These are phyloP conservation scores for Poeciliopsis turneri DNA, from an alignment of 2,797 vertebrate species.

Conservation along the genomic window DNA sequence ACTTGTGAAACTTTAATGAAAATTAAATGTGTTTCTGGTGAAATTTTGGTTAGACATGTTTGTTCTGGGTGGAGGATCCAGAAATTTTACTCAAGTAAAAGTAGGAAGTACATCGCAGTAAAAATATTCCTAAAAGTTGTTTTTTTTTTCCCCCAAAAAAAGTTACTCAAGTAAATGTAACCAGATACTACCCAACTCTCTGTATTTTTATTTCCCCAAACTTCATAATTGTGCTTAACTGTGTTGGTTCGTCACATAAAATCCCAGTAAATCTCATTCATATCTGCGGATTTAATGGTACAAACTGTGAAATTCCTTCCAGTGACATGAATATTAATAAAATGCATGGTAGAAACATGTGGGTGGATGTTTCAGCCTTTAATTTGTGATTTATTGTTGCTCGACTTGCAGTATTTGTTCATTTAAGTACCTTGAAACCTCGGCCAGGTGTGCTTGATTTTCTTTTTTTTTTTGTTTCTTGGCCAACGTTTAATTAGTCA, in stretches of 20 bases:
- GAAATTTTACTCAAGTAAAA: too few relatives aligned
- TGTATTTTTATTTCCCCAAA: not conserved
- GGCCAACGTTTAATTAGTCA: not conserved
- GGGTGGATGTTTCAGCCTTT: not conserved
- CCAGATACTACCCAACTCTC: too few relatives aligned
- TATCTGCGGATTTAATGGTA: not conserved
- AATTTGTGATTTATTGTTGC: not conserved
- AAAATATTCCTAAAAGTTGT: too few relatives aligned
- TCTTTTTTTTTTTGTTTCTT: not conserved
- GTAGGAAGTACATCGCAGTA: too few relatives aligned
- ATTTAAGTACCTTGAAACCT: not conserved
- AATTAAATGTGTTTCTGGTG: too few relatives aligned
- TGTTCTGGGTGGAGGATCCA: too few relatives aligned
- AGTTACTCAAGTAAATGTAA: too few relatives aligned
- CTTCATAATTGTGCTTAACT: not conserved
- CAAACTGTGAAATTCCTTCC: not conserved
- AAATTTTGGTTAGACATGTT: too few relatives aligned
- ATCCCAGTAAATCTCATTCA: not conserved
- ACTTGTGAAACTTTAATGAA: too few relatives aligned
- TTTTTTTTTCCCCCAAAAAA: too few relatives aligned
- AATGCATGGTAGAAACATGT: not conserved
- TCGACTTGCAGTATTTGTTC: not conserved
- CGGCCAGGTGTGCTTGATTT: not conserved
- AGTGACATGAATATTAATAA: not conserved
- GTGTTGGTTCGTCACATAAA: not conserved